A percentile compares a stretch with the other conserved stretches of the same genome.
phyloP scores from a whole-genome alignment of 2,888 invertebrate species.

The Agrotis exclamationis region DNA sequence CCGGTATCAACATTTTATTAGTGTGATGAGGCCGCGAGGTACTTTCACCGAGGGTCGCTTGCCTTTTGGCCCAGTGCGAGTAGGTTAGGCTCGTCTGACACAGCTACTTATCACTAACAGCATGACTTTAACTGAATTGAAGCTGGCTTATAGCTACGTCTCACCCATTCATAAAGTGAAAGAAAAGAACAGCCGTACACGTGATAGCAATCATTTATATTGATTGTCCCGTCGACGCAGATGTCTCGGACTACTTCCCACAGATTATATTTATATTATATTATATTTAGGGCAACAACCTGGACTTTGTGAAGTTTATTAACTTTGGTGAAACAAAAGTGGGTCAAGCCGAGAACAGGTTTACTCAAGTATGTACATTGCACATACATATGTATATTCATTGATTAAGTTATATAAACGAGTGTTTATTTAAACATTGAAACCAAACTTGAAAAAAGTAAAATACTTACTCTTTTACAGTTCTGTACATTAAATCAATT shows the following conservation, averaged over 20 bases:
- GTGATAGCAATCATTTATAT: conserved; percentile 67
- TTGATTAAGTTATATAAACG: conserved; percentile 43
- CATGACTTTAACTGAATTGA: conserved; percentile 53
- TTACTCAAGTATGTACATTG: conserved; percentile 32
- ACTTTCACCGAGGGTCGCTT: conserved; percentile 88
- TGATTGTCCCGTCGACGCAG: conserved; percentile 67
- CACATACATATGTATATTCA: conserved; percentile 28
- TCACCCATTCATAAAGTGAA: conserved; percentile 77
- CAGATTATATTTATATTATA: conserved; percentile 72
- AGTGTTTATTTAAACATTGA: conserved; percentile 30
- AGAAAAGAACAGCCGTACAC: conserved; percentile 78
- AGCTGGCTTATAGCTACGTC: conserved; percentile 65
- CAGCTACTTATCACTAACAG: conserved; percentile 61
- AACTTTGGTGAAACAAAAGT: conserved; percentile 51
- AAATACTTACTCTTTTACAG: conserved; percentile 6
- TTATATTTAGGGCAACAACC: conserved; percentile 81
- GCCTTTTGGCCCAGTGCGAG: conserved; percentile 79
- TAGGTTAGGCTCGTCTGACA: conserved; percentile 75
- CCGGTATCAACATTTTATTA: conserved; percentile 65
- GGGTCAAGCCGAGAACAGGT: conserved; percentile 52
- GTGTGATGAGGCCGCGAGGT: conserved; percentile 77
- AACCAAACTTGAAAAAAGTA: conserved; percentile 8
- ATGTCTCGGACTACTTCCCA: conserved; percentile 86
- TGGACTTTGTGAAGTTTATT: conserved; percentile 59
- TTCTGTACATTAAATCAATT: conserved; percentile 22